Base-by-base conservation (phyloP, 2,113 vertebrate species). In the Equus quagga region DNA sequence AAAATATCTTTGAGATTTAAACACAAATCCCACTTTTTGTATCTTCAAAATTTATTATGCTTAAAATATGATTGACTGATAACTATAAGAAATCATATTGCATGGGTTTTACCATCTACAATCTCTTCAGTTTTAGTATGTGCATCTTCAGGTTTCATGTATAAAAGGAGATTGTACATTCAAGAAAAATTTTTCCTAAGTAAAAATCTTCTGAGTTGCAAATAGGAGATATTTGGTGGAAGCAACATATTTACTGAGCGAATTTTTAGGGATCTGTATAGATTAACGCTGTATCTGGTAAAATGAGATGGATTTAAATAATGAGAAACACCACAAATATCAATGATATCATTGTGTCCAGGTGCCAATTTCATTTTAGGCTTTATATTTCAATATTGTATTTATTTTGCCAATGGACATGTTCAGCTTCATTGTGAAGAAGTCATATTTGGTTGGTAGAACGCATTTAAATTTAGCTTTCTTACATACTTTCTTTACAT, bases 401-500 rank as follows among this genome's bases (percentile, higher is more conserved):
- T 36, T 62, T 78, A 78, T 28, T 96, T 84, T 58, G 5, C 85
- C 86, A 81, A 21, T 90, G 21, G 21, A 41, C 5, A 46, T 86
- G 18, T 92, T 94, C 14, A 13, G 19, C 70, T 97, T 98, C 56
- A 58, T 95, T 96, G 54, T 69, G 51, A 91, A 60, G 15, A 64
- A 90, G 64, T 96, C 31, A 97, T 9, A 69, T 33, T 33, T 96
- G 46, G 88, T 86, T 93, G 75, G 95, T 65, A 70, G 49, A 8
- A 81, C 92, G 31, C 31, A 97, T 96, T 98, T 95, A 96, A 95
- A 95, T 91, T 23, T 54, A n/a, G 6, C 14, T 92, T 91, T 49
- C 51, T 97, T 41, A 44, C 10, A 31, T 93, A 84, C 67, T 94
- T 98, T 98, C 62, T 97, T 96, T 89, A 82, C 89, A 33, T 86